Base-by-base conservation (phyloP, 1,140 invertebrate genomes). In the Plectrocnemia conspersa region DNA sequence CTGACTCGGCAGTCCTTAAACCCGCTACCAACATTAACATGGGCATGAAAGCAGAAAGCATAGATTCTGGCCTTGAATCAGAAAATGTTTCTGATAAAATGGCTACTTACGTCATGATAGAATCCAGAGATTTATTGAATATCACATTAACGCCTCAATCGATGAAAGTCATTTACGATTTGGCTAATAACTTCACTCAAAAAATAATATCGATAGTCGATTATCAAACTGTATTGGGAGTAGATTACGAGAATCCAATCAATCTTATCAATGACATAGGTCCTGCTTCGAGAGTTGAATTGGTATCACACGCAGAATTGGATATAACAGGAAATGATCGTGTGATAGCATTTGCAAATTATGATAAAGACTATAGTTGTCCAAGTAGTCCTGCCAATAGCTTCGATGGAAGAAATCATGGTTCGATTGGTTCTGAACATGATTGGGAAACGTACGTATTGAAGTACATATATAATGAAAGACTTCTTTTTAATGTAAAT, bases 41-140 rank as follows among this genome's bases (percentile, higher is more conserved):
- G 25, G 42, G 44, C n/a, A 58, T 59, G 52, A 63, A 60, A 42
- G 56, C 58, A 3, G 58, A 72, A 36, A 72, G 71, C 50, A 64
- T 70, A 3, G 72, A 75, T 46, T 77, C 77, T 6, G 75, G 74
- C 9, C 54, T 74, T 1, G 75, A 76, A 29, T 68, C 73, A 1
- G 76, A 79, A 15, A 70, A 68, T 4, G 64, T 70, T 23, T 62
- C 65, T 0, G 68, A 73, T 50, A 70, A 77, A 46, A 68, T 75
- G 24, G 84, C 85, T 15, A 80, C 78, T 0, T 87, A 89, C 64
- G 61, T 89, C 5, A 71, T 85, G 13, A 61, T 90, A 5, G 80
- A 86, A 55, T 79, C 82, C 1, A 77, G 81, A 49, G 82, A 88
- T 42, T 69, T 77, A 24, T 67, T 91, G 3, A 82, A 86, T 61